These are phyloP conservation scores for Trissonchulus sp. DNA, from an alignment of 2,888 invertebrate species.

Conservation along the genomic window DNA sequence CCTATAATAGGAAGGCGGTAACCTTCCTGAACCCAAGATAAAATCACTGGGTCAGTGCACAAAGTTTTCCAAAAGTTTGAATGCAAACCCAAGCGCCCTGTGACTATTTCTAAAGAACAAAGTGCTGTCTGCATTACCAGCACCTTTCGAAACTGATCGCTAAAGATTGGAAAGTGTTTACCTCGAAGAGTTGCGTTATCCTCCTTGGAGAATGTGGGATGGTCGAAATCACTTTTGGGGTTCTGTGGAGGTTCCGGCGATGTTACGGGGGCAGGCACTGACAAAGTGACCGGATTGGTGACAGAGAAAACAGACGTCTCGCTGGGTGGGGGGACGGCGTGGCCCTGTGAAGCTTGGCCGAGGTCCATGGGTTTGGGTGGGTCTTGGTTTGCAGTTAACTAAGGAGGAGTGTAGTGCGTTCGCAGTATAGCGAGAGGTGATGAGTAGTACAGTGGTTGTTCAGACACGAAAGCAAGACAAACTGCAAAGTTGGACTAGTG, in stretches of 20 bases:
- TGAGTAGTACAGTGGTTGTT: too few species aligned
- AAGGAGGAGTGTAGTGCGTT: too few species aligned
- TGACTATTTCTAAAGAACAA: not conserved
- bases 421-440: too few species aligned
- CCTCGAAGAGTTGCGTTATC: not conserved
- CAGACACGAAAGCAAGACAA: too few species aligned
- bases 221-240: not conserved
- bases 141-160: not conserved
- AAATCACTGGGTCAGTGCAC: not conserved
- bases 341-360: not conserved
- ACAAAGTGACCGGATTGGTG: not conserved
- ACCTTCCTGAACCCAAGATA: not conserved
- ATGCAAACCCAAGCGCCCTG: not conserved
- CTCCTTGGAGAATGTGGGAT: not conserved
- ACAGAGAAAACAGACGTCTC: slow-evolving; percentile 10
- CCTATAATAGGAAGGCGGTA: not conserved
- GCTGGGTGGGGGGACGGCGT: not conserved
- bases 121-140: not conserved
- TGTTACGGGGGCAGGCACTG: slow-evolving; percentile 10
- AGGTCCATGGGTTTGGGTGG: too few species aligned
- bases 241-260: not conserved
- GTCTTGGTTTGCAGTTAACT: too few species aligned
- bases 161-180: not conserved
- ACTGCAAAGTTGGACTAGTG: too few species aligned
- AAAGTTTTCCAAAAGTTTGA: not conserved